These are phyloP conservation scores for Cataglyphis livida DNA, from an alignment of 2,888 invertebrate species.

Conservation along the genomic window DNA sequence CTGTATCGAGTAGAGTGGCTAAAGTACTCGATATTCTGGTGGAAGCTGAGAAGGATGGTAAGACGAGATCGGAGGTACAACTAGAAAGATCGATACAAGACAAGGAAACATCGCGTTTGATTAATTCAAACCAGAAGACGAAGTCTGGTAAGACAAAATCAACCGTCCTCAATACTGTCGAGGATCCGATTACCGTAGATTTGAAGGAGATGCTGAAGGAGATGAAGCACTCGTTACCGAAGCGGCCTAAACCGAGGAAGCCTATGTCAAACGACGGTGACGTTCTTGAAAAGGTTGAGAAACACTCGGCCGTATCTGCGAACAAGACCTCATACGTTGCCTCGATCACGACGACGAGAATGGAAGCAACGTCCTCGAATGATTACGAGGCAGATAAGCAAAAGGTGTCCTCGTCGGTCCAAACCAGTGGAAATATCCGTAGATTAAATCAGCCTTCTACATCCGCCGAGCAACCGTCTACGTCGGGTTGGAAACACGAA, in stretches of 20 bases:
- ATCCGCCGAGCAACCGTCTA: constrained; percentile 64
- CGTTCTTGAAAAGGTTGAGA: constrained; percentile 43
- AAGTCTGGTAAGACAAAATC: constrained; percentile 58
- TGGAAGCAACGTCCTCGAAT: constrained; percentile 61
- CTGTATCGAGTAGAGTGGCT: constrained; percentile 76
- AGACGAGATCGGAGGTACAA: constrained; percentile 57
- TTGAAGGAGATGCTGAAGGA: constrained; percentile 91
- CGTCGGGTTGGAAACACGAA: constrained; percentile 74
- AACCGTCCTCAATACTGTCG: constrained; percentile 69
- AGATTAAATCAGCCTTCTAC: constrained; percentile 79
- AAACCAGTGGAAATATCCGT: constrained; percentile 87
- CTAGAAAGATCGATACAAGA: constrained; percentile 61
- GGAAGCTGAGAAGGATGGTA: constrained; percentile 75
- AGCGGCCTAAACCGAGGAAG: constrained; percentile 86
- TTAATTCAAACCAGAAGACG: constrained; percentile 44
- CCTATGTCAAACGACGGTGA: constrained; percentile 43
- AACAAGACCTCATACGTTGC: constrained; percentile 64
- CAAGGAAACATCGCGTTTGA: constrained; percentile 50
- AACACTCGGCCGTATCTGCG: constrained; percentile 27
- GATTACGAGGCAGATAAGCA: constrained; percentile 75
- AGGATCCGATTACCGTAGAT: constrained; percentile 78
- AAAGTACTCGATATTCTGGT: constrained; percentile 79
- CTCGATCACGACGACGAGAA: constrained; percentile 62
- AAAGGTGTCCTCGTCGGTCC: constrained; percentile 88
- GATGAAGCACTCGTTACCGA: constrained; percentile 92